Conservation (phyloP, 1,140 invertebrate genomes). For the Liolophura sinensis region DNA sequence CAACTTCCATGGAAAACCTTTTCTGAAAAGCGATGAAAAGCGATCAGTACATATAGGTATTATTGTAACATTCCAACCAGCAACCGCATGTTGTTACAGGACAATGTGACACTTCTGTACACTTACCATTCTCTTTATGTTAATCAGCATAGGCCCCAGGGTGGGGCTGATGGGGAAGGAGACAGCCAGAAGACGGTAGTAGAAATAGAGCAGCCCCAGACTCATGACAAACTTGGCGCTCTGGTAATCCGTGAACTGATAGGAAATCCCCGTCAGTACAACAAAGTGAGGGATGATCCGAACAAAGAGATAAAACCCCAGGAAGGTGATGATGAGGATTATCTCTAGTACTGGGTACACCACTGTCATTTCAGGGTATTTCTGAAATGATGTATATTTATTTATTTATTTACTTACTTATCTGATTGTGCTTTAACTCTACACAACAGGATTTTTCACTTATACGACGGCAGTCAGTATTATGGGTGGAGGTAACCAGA, state of each 20-base stretch:
- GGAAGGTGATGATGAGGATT: slow-evolving; percentile 36
- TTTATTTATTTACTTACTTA: too few species aligned
- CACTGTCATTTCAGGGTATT: slow-evolving; percentile 28
- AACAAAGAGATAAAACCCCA: slow-evolving; percentile 36
- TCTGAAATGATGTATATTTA: slow-evolving; percentile 28
- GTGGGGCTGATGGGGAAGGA: slow-evolving; percentile 60
- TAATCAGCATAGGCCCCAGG: slow-evolving; percentile 58
- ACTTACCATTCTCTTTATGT: slow-evolving; percentile 59
- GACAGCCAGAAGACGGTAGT: slow-evolving; percentile 56
- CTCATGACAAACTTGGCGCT: slow-evolving; percentile 44
- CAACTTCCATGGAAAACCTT: too few species aligned
- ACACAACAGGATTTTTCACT: too few species aligned
- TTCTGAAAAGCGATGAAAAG: too few species aligned
- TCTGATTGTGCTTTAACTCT: too few species aligned
- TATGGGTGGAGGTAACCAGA: too few species aligned
- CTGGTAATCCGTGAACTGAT: slow-evolving; percentile 27
- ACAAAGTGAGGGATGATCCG: slow-evolving; percentile 41
- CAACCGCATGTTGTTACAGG: too few species aligned
- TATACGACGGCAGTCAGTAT: too few species aligned
- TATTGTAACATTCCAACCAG: too few species aligned
- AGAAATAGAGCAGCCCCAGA: slow-evolving; percentile 57
- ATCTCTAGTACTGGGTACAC: slow-evolving; percentile 34
- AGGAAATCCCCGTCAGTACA: not conserved
- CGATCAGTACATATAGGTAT: too few species aligned
- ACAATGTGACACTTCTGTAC: too few species aligned